These are phyloP conservation scores for Eospalax fontanierii DNA, from an alignment of 2,797 vertebrate genomes.

Conservation along the genomic window DNA sequence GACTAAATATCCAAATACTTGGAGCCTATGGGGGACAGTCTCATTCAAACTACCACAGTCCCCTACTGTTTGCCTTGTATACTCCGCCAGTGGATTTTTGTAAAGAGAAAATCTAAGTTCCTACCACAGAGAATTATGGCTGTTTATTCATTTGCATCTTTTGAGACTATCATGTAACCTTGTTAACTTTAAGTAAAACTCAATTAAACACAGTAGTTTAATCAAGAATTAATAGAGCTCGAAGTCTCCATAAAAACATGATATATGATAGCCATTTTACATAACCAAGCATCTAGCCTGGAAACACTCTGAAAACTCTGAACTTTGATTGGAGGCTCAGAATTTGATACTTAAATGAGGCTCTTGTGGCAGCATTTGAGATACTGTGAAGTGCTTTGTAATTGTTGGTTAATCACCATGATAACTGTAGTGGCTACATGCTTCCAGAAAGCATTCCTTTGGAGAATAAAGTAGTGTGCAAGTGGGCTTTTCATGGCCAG, in stretches of 20 bases:
- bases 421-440: constrained; percentile 12
- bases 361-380: constrained; percentile 47
- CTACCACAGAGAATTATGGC: not conserved
- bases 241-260: constrained; percentile 44
- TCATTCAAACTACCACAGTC: too few species aligned
- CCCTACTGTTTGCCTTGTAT: not conserved
- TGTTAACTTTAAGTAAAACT: constrained; percentile 43
- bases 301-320: constrained; percentile 18
- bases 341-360: constrained; percentile 24
- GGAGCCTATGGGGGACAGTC: too few species aligned
- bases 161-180: not conserved
- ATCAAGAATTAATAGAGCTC: constrained; percentile 40
- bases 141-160: constrained; percentile 54
- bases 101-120: constrained; percentile 52
- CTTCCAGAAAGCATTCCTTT: not conserved
- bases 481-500: not conserved
- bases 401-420: constrained; percentile 42
- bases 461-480: not conserved
- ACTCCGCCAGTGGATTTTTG: not conserved
- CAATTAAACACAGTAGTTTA: constrained; percentile 50
- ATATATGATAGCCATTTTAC: constrained; percentile 31
- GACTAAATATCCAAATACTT: too few species aligned
- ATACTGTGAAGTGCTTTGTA: constrained; percentile 32
- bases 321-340: constrained; percentile 39
- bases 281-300: not conserved